phyloP scores from a whole-genome alignment of 1,140 invertebrate genomes.

The Pinna nobilis region DNA sequence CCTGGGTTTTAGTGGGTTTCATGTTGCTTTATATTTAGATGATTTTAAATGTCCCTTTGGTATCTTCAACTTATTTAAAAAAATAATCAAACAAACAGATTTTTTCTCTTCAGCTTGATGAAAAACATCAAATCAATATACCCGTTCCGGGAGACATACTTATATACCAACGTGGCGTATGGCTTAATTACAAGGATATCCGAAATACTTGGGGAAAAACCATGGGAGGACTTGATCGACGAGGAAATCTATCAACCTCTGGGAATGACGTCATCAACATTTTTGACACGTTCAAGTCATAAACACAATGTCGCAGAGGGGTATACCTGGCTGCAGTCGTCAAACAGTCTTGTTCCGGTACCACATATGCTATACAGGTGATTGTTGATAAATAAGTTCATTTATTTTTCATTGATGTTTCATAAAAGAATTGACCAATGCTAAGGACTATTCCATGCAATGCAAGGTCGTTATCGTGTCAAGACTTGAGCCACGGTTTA shows the following conservation, averaged over 20 bases:
- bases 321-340: slow-evolving; percentile 1
- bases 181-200: slow-evolving; percentile 58
- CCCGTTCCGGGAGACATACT: slow-evolving; percentile 55
- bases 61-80: too few species aligned
- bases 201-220: slow-evolving; percentile 43
- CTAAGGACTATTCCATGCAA: too few species aligned
- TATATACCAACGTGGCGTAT: slow-evolving; percentile 65
- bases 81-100: too few species aligned
- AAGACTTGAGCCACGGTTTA: too few species aligned
- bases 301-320: background rate
- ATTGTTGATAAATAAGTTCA: background rate
- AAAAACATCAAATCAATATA: slow-evolving; percentile 45
- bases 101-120: background rate
- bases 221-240: slow-evolving; percentile 57
- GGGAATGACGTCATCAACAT: slow-evolving; percentile 59
- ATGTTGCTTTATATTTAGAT: too few species aligned
- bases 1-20: too few species aligned
- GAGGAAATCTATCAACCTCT: slow-evolving; percentile 53
- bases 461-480: too few species aligned
- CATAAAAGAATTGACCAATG: too few species aligned
- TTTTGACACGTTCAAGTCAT: slow-evolving; percentile 33
- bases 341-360: background rate
- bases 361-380: background rate
- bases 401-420: background rate
- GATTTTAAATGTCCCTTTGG: too few species aligned